A percentile compares a stretch with the other conserved stretches of the same genome.
phyloP scores from a whole-genome alignment of 2,113 vertebrate species.

The Coreoperca whiteheadi region DNA sequence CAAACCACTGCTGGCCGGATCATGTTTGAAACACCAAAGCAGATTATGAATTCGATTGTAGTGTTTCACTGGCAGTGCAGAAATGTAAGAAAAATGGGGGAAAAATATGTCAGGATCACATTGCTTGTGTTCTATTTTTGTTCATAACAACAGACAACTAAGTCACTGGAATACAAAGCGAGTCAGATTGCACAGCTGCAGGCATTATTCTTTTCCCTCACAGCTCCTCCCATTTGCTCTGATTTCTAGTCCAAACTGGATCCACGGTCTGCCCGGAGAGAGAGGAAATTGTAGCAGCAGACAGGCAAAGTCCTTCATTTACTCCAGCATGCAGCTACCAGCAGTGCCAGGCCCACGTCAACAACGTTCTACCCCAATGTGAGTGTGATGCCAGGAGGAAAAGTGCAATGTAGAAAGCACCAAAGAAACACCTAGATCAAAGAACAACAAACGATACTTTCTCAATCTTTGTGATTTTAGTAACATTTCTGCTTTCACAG shows the following conservation, averaged over 20 bases:
- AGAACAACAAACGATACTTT: background rate
- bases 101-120: background rate
- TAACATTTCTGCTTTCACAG: conserved; percentile 40
- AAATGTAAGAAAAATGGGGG: background rate
- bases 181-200: background rate
- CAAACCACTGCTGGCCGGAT: background rate
- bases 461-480: background rate
- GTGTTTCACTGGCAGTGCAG: background rate
- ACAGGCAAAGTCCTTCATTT: background rate
- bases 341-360: conserved; percentile 1
- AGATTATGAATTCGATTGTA: background rate
- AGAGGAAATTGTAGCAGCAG: rapidly evolving
- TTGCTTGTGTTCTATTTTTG: conserved; percentile 3
- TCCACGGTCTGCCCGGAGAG: background rate
- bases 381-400: conserved; percentile 6
- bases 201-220: conserved; percentile 1
- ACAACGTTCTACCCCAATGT: background rate
- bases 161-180: background rate
- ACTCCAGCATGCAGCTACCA: conserved; percentile 23
- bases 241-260: conserved; percentile 51
- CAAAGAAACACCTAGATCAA: background rate
- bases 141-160: background rate
- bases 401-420: background rate
- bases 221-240: conserved; percentile 39
- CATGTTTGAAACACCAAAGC: background rate